A percentile compares a stretch with the other conserved stretches of the same genome.
phyloP scores from a whole-genome alignment of 2,797 vertebrate genomes.

The Coluber constrictor region DNA sequence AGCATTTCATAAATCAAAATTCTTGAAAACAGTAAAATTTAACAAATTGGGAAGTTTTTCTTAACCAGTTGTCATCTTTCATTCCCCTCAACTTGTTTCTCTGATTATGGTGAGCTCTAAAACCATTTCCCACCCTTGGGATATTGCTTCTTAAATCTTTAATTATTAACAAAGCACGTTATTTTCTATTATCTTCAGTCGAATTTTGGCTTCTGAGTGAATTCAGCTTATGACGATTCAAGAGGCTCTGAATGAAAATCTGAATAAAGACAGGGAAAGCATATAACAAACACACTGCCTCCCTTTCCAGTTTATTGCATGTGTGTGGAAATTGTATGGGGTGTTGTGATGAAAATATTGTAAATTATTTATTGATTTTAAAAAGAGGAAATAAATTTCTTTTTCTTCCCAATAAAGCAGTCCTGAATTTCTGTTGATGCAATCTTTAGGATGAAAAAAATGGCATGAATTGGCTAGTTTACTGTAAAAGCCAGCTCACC shows the following conservation, averaged over 20 bases:
- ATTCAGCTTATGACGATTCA: conserved; percentile 61
- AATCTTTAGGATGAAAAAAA: background rate
- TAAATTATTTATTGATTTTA: conserved; percentile 98
- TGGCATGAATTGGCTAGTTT: background rate
- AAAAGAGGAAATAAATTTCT: conserved; percentile 72
- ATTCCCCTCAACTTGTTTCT: background rate
- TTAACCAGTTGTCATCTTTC: background rate
- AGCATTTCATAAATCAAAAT: background rate
- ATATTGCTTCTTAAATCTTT: conserved; percentile 50
- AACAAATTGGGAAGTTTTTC: background rate
- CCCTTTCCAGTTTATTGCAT: conserved; percentile 44
- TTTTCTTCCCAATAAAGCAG: conserved; percentile 27
- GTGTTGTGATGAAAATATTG: conserved; percentile 87
- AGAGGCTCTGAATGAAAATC: conserved; percentile 15
- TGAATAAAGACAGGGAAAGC: background rate
- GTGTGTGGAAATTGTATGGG: conserved; percentile 74
- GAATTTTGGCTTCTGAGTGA: conserved; percentile 67
- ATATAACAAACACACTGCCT: background rate
- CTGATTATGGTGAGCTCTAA: too few species aligned
- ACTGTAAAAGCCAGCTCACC: background rate
- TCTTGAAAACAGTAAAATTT: background rate
- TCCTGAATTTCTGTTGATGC: conserved; percentile 16
- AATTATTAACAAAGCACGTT: conserved; percentile 79
- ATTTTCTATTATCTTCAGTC: conserved; percentile 75
- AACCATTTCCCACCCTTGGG: background rate